phyloP scores from a whole-genome alignment of 2,888 invertebrate species.

The Plemyria rubiginata region DNA sequence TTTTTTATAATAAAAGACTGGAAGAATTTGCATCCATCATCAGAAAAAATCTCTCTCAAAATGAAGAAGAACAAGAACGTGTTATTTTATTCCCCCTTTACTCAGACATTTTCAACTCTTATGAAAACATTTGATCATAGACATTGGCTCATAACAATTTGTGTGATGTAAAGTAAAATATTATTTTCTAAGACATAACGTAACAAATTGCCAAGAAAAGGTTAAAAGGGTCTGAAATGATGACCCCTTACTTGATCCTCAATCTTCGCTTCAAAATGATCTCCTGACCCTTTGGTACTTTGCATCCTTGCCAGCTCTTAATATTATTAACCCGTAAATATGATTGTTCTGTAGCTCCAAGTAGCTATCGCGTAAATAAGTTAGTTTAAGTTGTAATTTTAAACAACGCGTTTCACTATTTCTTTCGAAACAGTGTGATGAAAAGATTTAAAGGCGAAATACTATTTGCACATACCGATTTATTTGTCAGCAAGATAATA shows the following conservation, averaged over 20 bases:
- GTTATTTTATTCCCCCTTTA: too few species aligned
- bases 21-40: too few species aligned
- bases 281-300: conserved; percentile 30
- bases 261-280: conserved; percentile 42
- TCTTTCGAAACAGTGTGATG: too few species aligned
- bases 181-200: conserved; percentile 37
- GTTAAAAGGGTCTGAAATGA: conserved; percentile 43
- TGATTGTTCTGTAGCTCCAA: not conserved
- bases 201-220: conserved; percentile 42
- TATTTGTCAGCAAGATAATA: too few species aligned
- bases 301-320: conserved; percentile 25
- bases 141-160: conserved; percentile 10
- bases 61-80: too few species aligned
- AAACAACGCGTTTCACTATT: too few species aligned
- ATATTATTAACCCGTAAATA: not conserved
- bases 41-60: too few species aligned
- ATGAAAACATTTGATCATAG: not conserved
- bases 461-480: too few species aligned
- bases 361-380: too few species aligned
- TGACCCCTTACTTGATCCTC: conserved; percentile 40
- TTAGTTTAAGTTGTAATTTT: too few species aligned
- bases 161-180: conserved; percentile 29
- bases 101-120: not conserved
- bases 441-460: too few species aligned
- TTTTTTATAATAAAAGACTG: too few species aligned